Base-by-base conservation (phyloP, 2,888 invertebrate genomes). In the Drosophila nigritarsus region DNA sequence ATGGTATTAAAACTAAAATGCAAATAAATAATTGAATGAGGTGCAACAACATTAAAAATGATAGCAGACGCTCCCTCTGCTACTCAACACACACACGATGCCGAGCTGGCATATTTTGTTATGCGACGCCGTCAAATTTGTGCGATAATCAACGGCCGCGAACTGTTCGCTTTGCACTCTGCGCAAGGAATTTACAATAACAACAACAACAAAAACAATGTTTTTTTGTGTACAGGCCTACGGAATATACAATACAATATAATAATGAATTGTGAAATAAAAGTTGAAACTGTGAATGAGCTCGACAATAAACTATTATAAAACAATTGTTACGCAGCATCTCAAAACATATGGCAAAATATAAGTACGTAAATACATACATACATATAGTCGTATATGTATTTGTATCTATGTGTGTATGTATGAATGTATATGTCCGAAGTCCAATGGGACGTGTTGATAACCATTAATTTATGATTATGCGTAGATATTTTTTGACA, bases 101-200 rank as follows among this genome's bases (percentile, higher is more conserved):
- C 85, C 90, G 89, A 90, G 85, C 85, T 89, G 85, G 89, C 90
- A 90, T 85, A 90, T 85, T 90, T 86, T 72, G 68, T 66, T 83
- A 77, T 55, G 81, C 87, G 83, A 85, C 85, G 85, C 89, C 85
- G 83, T 83, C 69, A 78, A 75, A 68, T 65, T 82, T 73, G 69
- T 86, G 71, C 68, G 65, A 69, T 68, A 80, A 80, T 82, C 59
- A 56, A 42, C 80, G 87, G 88, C 89, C 87, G 78, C 89, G 89
- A 51, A 76, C 83, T 83, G 53, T 65, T 73, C 66, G 60, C 38
- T 65, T 73, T 66, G 59, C 55, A 38, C 62, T 72, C 53, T 75
- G 68, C 65, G 61, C 73, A 73, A 88, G 83, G 90, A 90, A 85
- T 88, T 85, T 90, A 86, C 84, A 80, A 82, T 82, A 83, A 83